phyloP scores from a whole-genome alignment of 2,888 invertebrate species.

The Cheiracanthium punctorium region DNA sequence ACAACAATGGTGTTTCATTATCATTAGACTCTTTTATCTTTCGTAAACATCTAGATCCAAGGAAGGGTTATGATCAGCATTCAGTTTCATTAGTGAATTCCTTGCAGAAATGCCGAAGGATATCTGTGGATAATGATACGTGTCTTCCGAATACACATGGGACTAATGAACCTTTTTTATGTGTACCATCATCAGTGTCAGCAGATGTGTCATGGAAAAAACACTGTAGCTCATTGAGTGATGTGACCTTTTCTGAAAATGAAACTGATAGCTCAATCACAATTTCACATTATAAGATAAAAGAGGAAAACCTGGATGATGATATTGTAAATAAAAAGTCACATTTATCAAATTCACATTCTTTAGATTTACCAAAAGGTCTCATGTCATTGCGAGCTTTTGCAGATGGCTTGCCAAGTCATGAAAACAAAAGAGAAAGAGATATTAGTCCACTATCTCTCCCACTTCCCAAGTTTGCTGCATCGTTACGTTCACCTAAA shows the following conservation, averaged over 20 bases:
- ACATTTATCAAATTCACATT: slow-evolving; percentile 17
- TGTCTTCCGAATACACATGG: slow-evolving; percentile 58
- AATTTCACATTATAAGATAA: slow-evolving; percentile 27
- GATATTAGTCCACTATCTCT: slow-evolving; percentile 76
- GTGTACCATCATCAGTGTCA: slow-evolving; percentile 32
- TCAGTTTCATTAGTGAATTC: slow-evolving; percentile 32
- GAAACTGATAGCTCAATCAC: slow-evolving; percentile 38
- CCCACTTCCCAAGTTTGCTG: slow-evolving; percentile 91
- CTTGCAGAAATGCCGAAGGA: slow-evolving; percentile 51
- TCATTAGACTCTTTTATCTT: slow-evolving; percentile 63
- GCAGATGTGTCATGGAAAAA: slow-evolving; percentile 58
- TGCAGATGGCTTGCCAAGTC: slow-evolving; percentile 41
- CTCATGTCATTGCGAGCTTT: slow-evolving; percentile 36
- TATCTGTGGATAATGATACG: slow-evolving; percentile 63
- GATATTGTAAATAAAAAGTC: slow-evolving; percentile 22
- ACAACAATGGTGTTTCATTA: slow-evolving; percentile 47
- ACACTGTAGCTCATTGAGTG: slow-evolving; percentile 49
- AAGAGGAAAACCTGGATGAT: slow-evolving; percentile 37
- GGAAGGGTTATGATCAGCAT: slow-evolving; percentile 57
- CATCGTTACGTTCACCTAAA: slow-evolving; percentile 79
- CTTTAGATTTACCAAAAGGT: slow-evolving; percentile 29
- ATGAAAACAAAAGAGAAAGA: slow-evolving; percentile 63
- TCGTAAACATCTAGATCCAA: slow-evolving; percentile 64
- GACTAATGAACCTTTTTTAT: slow-evolving; percentile 56
- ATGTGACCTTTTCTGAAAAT: slow-evolving; percentile 37